Percentiles rank a stretch among this genome's conserved stretches.
These are phyloP conservation scores for Alligator sinensis DNA, from an alignment of 2,113 vertebrate genomes.

Conservation along the genomic window DNA sequence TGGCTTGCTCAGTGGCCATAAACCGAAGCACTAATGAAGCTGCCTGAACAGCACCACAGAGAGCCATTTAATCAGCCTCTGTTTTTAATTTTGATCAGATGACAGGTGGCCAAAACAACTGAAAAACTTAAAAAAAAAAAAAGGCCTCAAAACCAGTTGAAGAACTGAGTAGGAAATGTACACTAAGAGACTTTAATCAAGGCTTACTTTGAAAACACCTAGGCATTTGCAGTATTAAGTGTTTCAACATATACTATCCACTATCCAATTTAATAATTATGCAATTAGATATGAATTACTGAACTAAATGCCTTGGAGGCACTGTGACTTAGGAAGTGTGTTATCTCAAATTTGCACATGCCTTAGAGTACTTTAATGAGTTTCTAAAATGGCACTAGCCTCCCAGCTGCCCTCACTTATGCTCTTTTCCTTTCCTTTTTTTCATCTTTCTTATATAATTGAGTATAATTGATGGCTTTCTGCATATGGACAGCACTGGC, in stretches of 20 bases:
- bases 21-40: conserved; percentile 75
- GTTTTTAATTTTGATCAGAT: conserved; percentile 69
- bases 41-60: conserved; percentile 70
- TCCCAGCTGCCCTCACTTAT: neutral
- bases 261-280: conserved; percentile 62
- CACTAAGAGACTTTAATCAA: conserved; percentile 61
- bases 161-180: conserved; percentile 30
- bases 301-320: conserved; percentile 52
- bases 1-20: conserved; percentile 58
- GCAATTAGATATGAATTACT: conserved; percentile 63
- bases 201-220: conserved; percentile 60
- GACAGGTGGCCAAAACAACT: conserved; percentile 70
- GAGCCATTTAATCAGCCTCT: conserved; percentile 73
- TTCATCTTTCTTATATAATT: neutral
- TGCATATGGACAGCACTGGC: neutral
- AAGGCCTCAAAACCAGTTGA: neutral
- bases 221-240: conserved; percentile 23
- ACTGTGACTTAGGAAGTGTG: neutral
- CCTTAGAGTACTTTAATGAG: conserved; percentile 20
- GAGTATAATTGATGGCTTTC: conserved; percentile 43
- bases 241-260: conserved; percentile 43
- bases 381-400: conserved; percentile 53
- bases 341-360: conserved; percentile 70
- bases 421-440: neutral
- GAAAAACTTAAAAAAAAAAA: conserved; percentile 7